Percentiles rank a stretch among this genome's conserved stretches.
Evolutionary conservation across 2,113 vertebrate species (phyloP).

Genomic region (Prolemur simus): DNA sequence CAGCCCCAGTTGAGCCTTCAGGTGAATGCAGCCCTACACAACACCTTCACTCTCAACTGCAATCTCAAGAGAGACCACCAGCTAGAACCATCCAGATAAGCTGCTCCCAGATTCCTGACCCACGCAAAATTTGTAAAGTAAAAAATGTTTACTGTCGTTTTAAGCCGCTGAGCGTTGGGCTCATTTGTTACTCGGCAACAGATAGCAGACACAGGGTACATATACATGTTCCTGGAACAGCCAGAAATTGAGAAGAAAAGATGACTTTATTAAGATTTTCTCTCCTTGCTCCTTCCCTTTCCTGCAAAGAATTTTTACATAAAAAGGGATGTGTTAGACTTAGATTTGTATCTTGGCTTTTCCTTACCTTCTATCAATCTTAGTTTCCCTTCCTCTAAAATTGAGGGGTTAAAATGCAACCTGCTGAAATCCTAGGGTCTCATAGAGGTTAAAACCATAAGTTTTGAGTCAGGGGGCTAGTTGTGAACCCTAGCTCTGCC

Average conservation of each 20-base stretch:
- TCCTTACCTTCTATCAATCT: not conserved
- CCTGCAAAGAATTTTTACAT: not conserved
- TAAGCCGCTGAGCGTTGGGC: not conserved
- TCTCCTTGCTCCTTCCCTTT: not conserved
- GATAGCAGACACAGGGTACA: not conserved
- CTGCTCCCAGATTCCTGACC: not conserved
- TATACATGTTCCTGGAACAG: not conserved
- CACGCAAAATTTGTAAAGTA: not conserved
- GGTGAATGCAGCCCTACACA: too few species aligned
- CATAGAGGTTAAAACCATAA: not conserved
- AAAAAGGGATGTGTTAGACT: not conserved
- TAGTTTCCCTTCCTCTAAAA: not conserved
- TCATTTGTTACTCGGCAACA: not conserved
- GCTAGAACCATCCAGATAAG: not conserved
- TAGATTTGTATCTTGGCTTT: not conserved
- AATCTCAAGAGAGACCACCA: not conserved
- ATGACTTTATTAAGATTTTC: not conserved
- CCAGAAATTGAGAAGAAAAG: not conserved
- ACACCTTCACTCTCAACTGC: too few species aligned
- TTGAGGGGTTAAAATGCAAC: not conserved
- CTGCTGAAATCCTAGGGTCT: not conserved
- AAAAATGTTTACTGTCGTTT: not conserved
- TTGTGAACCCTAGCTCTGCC: not conserved
- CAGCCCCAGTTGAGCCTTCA: not conserved
- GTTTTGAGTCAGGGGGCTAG: not conserved